Conservation (phyloP, 1,140 invertebrate genomes). For the Homarus americanus region DNA sequence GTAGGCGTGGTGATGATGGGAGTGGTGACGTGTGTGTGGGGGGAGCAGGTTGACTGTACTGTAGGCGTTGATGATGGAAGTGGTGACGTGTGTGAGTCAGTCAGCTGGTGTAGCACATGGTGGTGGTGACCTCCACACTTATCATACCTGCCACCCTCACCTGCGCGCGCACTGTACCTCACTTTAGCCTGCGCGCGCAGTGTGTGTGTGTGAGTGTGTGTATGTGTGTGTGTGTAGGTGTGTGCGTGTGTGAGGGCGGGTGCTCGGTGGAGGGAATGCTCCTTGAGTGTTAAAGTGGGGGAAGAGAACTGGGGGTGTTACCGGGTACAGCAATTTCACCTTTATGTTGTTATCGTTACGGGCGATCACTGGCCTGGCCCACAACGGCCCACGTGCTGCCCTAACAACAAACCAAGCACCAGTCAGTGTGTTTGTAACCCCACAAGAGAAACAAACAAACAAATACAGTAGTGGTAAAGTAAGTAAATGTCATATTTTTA, state of each 20-base stretch:
- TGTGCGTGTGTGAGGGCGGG: conserved; percentile 7
- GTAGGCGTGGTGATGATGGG: too few relatives aligned
- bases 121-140: not conserved
- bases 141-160: not conserved
- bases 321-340: conserved; percentile 17
- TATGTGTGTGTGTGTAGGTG: conserved; percentile 10
- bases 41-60: too few relatives aligned
- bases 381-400: too few relatives aligned
- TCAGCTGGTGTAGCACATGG: too few relatives aligned
- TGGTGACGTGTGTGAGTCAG: too few relatives aligned
- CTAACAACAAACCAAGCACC: too few relatives aligned
- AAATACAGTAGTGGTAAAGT: too few relatives aligned
- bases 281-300: not conserved
- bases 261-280: conserved; percentile 25
- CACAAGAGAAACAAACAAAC: too few relatives aligned
- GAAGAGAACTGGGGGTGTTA: not conserved
- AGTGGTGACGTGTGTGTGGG: too few relatives aligned
- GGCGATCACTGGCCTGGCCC: not conserved
- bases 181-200: not conserved
- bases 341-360: conserved; percentile 1
- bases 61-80: too few relatives aligned
- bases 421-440: too few relatives aligned
- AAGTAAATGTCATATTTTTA: too few relatives aligned
- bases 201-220: conserved; percentile 26
- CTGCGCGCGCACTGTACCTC: not conserved